Evolutionary conservation across 2,113 vertebrate species (phyloP).

Genomic region (Progne subis): DNA sequence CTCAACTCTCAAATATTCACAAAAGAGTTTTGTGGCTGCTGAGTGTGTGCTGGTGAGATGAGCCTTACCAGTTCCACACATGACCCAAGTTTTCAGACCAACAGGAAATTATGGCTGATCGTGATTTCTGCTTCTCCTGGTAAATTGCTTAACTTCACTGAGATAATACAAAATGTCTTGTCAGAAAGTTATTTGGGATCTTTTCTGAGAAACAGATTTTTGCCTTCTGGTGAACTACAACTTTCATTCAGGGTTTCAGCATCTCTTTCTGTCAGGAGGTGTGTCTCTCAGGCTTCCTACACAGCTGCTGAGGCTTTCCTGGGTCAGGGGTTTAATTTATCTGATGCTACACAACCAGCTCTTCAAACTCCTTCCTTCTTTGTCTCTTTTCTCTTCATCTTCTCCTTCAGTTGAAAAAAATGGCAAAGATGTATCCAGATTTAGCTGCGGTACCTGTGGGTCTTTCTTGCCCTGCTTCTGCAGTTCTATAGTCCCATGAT

Average conservation of each 20-base stretch:
- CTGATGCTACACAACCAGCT: not conserved
- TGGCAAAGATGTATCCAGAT: not conserved
- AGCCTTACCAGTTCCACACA: not conserved
- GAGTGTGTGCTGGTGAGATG: not conserved
- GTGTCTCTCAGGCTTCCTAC: not conserved
- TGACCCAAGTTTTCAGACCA: not conserved
- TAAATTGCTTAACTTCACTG: not conserved
- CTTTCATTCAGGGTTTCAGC: not conserved
- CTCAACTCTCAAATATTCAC: not conserved
- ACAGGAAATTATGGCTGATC: not conserved
- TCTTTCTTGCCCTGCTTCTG: not conserved
- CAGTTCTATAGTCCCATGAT: not conserved
- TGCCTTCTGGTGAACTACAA: not conserved
- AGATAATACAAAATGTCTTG: not conserved
- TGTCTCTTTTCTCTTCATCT: not conserved
- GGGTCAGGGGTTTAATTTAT: not conserved
- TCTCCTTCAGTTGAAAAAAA: not conserved
- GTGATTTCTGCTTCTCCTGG: not conserved
- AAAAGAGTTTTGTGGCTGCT: not conserved
- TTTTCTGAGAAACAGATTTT: not conserved
- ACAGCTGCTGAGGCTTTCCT: not conserved
- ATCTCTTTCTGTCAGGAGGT: not conserved
- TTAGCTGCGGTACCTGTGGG: not conserved
- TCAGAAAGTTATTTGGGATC: not conserved
- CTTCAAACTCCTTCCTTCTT: not conserved